These are phyloP conservation scores for Drosophila meridionalis DNA, from an alignment of 2,888 invertebrate species.

Conservation along the genomic window DNA sequence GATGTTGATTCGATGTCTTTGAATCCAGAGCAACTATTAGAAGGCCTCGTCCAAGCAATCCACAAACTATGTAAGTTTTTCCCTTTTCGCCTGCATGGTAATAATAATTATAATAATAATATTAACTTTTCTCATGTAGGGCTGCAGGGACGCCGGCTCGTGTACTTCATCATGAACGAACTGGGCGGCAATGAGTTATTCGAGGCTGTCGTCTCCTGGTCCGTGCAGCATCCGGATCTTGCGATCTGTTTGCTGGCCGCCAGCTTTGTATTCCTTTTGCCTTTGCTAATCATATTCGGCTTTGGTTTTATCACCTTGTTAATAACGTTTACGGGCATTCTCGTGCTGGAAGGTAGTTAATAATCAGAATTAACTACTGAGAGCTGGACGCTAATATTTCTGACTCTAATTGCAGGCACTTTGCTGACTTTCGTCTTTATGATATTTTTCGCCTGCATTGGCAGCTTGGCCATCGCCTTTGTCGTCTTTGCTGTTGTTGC, in stretches of 20 bases:
- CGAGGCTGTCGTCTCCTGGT: slow-evolving; percentile 66
- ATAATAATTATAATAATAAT: too few species aligned
- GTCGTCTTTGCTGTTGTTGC: slow-evolving; percentile 74
- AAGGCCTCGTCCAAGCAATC: slow-evolving; percentile 27
- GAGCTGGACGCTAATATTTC: not conserved
- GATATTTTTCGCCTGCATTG: slow-evolving; percentile 80
- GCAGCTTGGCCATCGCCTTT: slow-evolving; percentile 71
- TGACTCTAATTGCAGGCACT: slow-evolving; percentile 70
- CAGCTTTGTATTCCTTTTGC: slow-evolving; percentile 70
- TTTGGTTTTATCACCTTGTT: slow-evolving; percentile 81
- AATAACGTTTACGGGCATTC: slow-evolving; percentile 83
- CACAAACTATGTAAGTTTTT: slow-evolving; percentile 46
- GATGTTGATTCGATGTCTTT: not conserved
- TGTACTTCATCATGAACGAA: slow-evolving; percentile 62
- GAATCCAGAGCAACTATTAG: slow-evolving; percentile 42
- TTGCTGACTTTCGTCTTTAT: slow-evolving; percentile 82
- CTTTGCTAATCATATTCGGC: slow-evolving; percentile 80
- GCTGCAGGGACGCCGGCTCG: slow-evolving; percentile 52
- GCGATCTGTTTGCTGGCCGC: slow-evolving; percentile 69
- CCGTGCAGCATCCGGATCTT: slow-evolving; percentile 70
- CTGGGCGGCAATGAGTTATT: slow-evolving; percentile 71
- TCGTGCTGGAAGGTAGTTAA: slow-evolving; percentile 83
- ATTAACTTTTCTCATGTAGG: slow-evolving; percentile 45
- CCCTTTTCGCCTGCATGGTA: too few species aligned
- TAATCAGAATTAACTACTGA: not conserved